Evolutionary conservation across 2,797 vertebrate genomes (phyloP).

Genomic region (Periophthalmus magnuspinnatus): DNA sequence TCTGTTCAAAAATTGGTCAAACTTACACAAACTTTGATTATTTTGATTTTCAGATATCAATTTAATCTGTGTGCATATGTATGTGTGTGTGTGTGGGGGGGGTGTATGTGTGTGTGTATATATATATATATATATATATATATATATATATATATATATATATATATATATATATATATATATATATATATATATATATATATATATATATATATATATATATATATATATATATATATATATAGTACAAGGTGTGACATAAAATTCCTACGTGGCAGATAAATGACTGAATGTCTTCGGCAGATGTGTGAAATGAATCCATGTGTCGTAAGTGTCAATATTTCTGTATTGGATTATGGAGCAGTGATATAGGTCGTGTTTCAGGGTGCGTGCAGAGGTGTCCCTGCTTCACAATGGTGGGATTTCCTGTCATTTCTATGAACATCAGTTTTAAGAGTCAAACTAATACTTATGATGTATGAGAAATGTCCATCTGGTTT

Average conservation of each 20-base stretch:
- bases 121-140: not conserved
- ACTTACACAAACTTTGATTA: too few relatives aligned
- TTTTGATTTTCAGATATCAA: not conserved
- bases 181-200: not conserved
- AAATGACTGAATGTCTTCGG: not conserved
- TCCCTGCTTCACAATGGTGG: not conserved
- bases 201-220: not conserved
- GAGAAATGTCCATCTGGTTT: not conserved
- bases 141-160: not conserved
- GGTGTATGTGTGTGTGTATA: not conserved
- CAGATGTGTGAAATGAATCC: conserved; percentile 2
- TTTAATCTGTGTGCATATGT: not conserved
- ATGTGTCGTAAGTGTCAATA: not conserved
- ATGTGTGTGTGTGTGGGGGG: not conserved
- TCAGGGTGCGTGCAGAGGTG: not conserved
- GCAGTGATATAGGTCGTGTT: not conserved
- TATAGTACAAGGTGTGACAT: not conserved
- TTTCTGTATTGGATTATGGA: conserved; percentile 4
- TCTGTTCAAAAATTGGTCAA: too few relatives aligned
- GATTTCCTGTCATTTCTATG: not conserved
- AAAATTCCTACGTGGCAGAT: not conserved
- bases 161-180: not conserved
- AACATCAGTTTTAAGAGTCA: not conserved
- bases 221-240: not conserved
- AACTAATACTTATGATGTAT: not conserved